Evolutionary conservation across 2,888 invertebrate genomes (phyloP).

Genomic region (Eristalinus aeneus): DNA sequence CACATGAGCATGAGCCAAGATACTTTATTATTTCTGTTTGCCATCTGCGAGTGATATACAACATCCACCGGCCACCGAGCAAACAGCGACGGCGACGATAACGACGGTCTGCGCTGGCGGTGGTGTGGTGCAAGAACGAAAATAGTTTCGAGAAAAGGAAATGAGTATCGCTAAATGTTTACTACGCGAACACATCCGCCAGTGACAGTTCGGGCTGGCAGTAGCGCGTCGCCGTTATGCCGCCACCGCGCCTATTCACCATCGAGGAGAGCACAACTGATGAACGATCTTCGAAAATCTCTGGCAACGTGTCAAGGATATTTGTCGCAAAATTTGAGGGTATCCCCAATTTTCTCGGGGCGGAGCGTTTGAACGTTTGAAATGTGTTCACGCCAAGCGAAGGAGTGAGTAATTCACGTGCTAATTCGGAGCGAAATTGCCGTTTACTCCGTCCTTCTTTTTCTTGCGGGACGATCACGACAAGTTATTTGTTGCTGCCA

Average conservation of each 20-base stretch:
- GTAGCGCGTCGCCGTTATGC: neutral
- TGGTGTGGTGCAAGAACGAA: conserved; percentile 23
- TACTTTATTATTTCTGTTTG: conserved; percentile 7
- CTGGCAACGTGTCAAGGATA: conserved; percentile 52
- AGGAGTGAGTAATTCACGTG: conserved; percentile 8
- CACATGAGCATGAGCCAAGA: neutral
- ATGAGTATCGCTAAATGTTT: conserved; percentile 43
- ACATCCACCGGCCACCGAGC: conserved; percentile 4
- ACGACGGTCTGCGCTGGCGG: neutral
- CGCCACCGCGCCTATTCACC: neutral
- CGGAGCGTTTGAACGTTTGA: neutral
- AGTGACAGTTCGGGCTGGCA: conserved; percentile 20
- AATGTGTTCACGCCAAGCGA: conserved; percentile 5
- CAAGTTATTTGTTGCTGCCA: neutral
- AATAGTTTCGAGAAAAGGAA: conserved; percentile 24
- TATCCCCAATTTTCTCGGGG: neutral
- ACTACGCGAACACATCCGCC: conserved; percentile 51
- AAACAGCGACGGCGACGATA: neutral
- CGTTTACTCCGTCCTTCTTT: neutral
- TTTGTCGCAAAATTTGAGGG: conserved; percentile 4
- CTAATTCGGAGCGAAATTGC: neutral
- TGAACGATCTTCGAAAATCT: conserved; percentile 19
- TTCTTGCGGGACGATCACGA: neutral
- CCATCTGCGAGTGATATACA: conserved; percentile 7
- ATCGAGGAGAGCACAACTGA: neutral